Percentiles rank a stretch among this genome's conserved stretches.
phyloP scores from a whole-genome alignment of 2,797 vertebrate species.

The Melanogrammus aeglefinus region DNA sequence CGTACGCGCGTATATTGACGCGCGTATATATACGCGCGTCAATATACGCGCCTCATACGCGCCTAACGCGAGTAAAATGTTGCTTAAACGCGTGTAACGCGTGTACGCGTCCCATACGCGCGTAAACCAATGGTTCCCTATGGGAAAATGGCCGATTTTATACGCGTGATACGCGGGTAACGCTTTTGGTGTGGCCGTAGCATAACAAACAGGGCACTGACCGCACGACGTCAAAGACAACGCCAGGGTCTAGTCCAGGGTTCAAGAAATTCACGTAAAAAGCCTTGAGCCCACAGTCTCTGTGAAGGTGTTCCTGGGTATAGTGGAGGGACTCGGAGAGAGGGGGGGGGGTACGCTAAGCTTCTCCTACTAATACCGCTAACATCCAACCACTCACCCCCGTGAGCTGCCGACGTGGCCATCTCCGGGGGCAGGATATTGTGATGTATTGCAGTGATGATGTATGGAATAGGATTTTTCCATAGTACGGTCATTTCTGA shows the following conservation, averaged over 20 bases:
- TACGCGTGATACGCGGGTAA: too few species aligned
- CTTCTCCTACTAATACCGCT: constrained; percentile 17
- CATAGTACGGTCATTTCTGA: too few species aligned
- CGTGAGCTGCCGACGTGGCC: constrained; percentile 44
- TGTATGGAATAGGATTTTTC: not conserved
- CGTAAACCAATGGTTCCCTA: too few species aligned
- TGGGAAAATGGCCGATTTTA: too few species aligned
- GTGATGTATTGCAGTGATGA: not conserved
- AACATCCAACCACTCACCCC: constrained; percentile 52
- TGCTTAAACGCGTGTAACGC: too few species aligned
- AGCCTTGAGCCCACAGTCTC: constrained; percentile 19
- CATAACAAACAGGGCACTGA: not conserved
- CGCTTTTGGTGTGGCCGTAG: too few species aligned
- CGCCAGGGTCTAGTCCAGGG: not conserved
- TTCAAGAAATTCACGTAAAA: not conserved
- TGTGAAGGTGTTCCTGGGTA: constrained; percentile 40
- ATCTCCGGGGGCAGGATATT: constrained; percentile 29
- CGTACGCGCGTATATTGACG: too few species aligned
- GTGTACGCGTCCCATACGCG: too few species aligned
- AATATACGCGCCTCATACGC: too few species aligned
- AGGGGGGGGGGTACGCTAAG: not conserved
- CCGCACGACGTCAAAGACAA: not conserved
- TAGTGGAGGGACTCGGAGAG: not conserved
- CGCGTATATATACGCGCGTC: too few species aligned
- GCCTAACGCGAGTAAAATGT: too few species aligned